Evolutionary conservation across 2,888 invertebrate species (phyloP), one percentile per base, ranked within the genome.

Genomic region (Apamea crenata): DNA sequence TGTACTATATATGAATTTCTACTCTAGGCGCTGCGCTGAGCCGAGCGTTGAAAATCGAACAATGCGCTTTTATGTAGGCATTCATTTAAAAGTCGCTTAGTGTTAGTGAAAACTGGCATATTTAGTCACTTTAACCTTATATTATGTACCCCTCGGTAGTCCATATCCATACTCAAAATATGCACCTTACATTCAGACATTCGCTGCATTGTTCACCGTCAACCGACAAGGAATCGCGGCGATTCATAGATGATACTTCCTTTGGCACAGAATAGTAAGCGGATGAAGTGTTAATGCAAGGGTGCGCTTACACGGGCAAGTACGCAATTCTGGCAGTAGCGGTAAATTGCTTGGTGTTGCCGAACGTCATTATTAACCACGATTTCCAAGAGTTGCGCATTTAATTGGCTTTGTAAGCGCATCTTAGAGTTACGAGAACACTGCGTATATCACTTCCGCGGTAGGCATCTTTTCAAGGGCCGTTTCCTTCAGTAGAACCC

Each of bases 201-300:
- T 14, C 50, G 53, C 12, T 32, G 72, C 47, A 56, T 8, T 53
- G 50, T 32, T 53, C 18, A 25, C 25, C 25, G 74, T 29, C 16
- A 21, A 12, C 36, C 21, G n/a, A 50, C n/a, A 50, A n/a, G 21
- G 12, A 36, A n/a, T 21, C n/a, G 73, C n/a, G n/a, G 47, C 18
- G 14, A 7, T 25, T 8, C 29, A 25, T 18, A 32, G 12, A 56
- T 18, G 12, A 21, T 29, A 29, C 14, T 65, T 44, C n/a, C 18
- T 78, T 66, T 78, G 66, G 44, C 78, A 56, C 66, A 36, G 18
- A 56, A 21, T 25, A 66, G 44, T 36, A 21, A 56, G n/a, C 36
- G 21, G 65, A 53, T 32, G n/a, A 44, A 77, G 61, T 77, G 7
- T 29, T 40, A 25, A 50, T 53, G 32, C 32, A 53, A 32, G 36